Conservation (phyloP, 2,797 vertebrate species). For the Lutjanus campechanus region DNA sequence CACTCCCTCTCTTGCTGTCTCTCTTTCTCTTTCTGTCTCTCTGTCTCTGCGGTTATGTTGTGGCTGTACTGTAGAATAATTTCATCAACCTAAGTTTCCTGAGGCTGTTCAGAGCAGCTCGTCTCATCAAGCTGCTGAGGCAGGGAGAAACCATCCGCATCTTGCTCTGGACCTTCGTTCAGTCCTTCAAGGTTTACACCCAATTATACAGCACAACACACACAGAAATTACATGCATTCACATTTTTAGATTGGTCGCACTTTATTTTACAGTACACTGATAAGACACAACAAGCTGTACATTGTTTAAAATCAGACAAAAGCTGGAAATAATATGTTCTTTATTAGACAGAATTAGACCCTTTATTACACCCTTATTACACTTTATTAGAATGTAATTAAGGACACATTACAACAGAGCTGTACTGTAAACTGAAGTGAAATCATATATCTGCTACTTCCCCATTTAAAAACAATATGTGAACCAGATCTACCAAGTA, state of each 20-base stretch:
- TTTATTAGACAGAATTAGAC: too few species aligned
- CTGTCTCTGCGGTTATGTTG: conserved; percentile 51
- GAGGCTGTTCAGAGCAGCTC: conserved; percentile 96
- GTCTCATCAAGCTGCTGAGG: conserved; percentile 96
- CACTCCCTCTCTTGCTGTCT: not conserved
- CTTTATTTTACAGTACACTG: too few species aligned
- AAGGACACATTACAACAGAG: too few species aligned
- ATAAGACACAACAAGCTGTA: too few species aligned
- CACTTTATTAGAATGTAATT: too few species aligned
- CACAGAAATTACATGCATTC: conserved; percentile 12
- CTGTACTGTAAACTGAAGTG: too few species aligned
- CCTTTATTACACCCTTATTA: too few species aligned
- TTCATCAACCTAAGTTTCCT: conserved; percentile 98
- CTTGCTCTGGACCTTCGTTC: conserved; percentile 97
- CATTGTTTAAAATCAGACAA: too few species aligned
- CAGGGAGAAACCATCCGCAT: conserved; percentile 98
- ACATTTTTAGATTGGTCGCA: not conserved
- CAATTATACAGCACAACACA: conserved; percentile 25
- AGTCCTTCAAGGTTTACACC: conserved; percentile 93
- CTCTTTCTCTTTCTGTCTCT: conserved; percentile 27
- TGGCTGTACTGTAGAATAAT: conserved; percentile 88
- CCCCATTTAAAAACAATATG: too few species aligned
- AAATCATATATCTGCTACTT: too few species aligned
- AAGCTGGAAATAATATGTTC: too few species aligned
- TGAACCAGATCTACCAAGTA: too few species aligned